phyloP scores from a whole-genome alignment of 1,140 invertebrate species.

The Drosophila orena region DNA sequence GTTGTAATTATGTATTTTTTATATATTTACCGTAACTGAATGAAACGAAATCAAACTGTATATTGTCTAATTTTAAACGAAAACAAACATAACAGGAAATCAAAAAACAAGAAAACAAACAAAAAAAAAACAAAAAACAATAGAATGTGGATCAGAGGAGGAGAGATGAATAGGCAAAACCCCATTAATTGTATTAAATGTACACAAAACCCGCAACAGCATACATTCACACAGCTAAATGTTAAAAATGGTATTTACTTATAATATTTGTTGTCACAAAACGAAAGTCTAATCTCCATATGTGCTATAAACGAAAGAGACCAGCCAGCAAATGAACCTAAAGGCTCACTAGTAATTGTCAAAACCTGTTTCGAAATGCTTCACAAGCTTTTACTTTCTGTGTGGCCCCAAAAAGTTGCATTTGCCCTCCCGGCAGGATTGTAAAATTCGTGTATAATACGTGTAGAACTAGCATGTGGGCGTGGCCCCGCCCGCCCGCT shows the following conservation, averaged over 20 bases:
- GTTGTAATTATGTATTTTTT: conserved; percentile 76
- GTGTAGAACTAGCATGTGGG: conserved; percentile 18
- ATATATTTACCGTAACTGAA: conserved; percentile 50
- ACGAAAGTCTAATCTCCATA: conserved; percentile 64
- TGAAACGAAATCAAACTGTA: conserved; percentile 51
- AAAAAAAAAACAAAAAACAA: conserved; percentile 22
- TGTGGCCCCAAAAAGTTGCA: conserved; percentile 17
- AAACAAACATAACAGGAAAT: conserved; percentile 34
- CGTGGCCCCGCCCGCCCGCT: neutral
- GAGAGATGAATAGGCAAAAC: conserved; percentile 21
- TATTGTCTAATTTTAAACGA: conserved; percentile 62
- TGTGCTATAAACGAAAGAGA: conserved; percentile 58
- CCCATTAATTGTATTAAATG: conserved; percentile 46
- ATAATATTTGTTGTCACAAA: conserved; percentile 67
- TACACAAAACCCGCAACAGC: conserved; percentile 29
- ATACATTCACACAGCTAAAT: conserved; percentile 58
- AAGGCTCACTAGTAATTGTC: conserved; percentile 53
- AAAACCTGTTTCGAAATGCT: conserved; percentile 50
- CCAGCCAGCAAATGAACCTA: conserved; percentile 12
- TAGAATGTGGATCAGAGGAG: neutral
- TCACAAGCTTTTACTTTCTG: conserved; percentile 57
- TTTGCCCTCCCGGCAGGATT: conserved; percentile 19
- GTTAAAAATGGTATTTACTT: conserved; percentile 70
- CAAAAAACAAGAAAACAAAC: conserved; percentile 3
- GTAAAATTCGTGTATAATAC: conserved; percentile 36